phyloP scores from a whole-genome alignment of 2,113 vertebrate genomes.

The Tachysurus vachellii region DNA sequence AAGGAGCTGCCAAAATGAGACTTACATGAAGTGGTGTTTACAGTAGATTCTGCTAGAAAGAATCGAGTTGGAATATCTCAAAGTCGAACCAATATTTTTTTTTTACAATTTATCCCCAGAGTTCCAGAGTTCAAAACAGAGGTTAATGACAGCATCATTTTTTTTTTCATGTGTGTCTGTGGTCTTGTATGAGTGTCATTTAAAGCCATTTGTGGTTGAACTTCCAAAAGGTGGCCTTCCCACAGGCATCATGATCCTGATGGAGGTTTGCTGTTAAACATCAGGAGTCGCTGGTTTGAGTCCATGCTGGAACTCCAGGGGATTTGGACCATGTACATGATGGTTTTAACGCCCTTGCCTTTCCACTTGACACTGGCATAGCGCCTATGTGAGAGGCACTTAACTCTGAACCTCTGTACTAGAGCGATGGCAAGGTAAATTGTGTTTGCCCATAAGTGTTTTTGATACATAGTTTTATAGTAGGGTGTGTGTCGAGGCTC shows the following conservation, averaged over 20 bases:
- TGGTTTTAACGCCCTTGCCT: slow-evolving; percentile 23
- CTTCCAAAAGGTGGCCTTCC: slow-evolving; percentile 15
- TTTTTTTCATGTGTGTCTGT: background rate
- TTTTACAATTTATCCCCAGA: background rate
- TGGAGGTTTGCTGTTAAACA: background rate
- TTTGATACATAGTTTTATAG: slow-evolving; percentile 31
- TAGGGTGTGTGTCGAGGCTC: slow-evolving; percentile 20
- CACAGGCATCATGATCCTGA: slow-evolving; percentile 20
- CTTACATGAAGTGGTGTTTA: slow-evolving; percentile 16
- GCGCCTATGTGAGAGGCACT: slow-evolving; percentile 17
- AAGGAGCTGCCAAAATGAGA: background rate
- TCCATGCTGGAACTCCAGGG: background rate
- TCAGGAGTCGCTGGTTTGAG: slow-evolving; percentile 3
- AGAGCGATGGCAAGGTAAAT: slow-evolving; percentile 1
- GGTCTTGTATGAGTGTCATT: slow-evolving; percentile 6
- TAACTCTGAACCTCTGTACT: background rate
- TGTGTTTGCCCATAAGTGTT: slow-evolving; percentile 30
- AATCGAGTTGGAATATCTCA: background rate
- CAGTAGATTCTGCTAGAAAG: slow-evolving; percentile 18
- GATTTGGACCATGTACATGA: slow-evolving; percentile 22
- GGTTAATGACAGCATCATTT: background rate
- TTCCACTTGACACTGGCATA: slow-evolving; percentile 16
- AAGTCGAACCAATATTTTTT: background rate
- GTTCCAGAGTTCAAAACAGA: background rate
- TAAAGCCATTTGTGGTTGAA: background rate